Percentiles rank a stretch among this genome's conserved stretches.
These are phyloP conservation scores for Herpetotheres cachinnans DNA, from an alignment of 2,113 vertebrate species.

Conservation along the genomic window DNA sequence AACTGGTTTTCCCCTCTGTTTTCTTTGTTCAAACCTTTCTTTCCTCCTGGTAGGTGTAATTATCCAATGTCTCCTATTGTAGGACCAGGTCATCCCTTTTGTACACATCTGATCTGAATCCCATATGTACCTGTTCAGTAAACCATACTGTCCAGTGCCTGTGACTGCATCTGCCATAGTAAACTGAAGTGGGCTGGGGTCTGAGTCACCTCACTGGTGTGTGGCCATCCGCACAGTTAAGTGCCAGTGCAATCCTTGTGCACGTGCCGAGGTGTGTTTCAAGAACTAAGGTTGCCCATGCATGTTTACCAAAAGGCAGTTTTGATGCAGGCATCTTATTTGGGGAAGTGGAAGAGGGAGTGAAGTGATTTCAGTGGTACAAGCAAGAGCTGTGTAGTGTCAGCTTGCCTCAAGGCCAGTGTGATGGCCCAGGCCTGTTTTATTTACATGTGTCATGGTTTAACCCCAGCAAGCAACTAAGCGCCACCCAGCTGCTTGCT, in stretches of 20 bases:
- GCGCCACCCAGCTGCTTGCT: accelerated
- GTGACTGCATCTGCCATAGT: neutral
- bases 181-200: neutral
- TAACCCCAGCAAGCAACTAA: neutral
- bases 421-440: neutral
- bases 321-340: neutral
- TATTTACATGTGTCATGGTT: neutral
- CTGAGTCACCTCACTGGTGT: accelerated
- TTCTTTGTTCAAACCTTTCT: neutral
- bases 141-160: neutral
- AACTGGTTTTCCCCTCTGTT: neutral
- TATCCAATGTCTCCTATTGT: neutral
- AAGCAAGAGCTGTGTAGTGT: neutral
- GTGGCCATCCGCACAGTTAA: neutral
- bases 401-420: neutral
- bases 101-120: neutral
- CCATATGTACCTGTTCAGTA: neutral
- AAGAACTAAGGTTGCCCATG: neutral
- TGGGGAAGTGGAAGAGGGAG: neutral
- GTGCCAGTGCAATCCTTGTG: neutral
- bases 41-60: neutral
- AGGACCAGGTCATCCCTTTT: neutral
- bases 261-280: accelerated
- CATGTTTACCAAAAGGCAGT: neutral
- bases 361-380: neutral